phyloP scores from a whole-genome alignment of 2,888 invertebrate species.

The Pyralis farinalis region DNA sequence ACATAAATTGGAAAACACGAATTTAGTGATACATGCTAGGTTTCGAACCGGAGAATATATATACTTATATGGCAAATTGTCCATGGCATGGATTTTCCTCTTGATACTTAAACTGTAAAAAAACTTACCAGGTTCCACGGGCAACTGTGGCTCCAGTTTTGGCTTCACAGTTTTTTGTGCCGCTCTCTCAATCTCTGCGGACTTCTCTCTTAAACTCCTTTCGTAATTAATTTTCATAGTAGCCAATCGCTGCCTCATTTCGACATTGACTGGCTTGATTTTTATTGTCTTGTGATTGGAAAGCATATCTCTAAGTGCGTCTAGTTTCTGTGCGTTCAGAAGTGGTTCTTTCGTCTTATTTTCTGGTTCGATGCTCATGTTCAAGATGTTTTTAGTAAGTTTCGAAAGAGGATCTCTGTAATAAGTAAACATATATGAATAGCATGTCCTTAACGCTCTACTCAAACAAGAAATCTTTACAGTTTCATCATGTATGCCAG shows the following conservation, averaged over 20 bases:
- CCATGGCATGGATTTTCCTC: no score
- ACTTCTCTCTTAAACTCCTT: constrained; percentile 48
- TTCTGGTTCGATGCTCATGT: constrained; percentile 72
- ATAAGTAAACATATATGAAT: no score
- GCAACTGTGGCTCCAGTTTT: constrained; percentile 1
- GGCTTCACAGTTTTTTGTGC: background rate
- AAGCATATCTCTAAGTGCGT: constrained; percentile 71
- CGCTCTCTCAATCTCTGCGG: constrained; percentile 6
- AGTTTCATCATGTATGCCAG: no score
- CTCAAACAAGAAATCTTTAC: no score
- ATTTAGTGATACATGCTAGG: no score
- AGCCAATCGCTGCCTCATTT: constrained; percentile 59
- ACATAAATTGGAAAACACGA: no score
- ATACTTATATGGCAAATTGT: no score
- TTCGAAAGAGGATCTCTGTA: constrained; percentile 69
- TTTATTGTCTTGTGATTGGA: constrained; percentile 74
- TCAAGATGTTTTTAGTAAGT: constrained; percentile 72
- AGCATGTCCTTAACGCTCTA: no score
- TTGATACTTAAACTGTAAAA: no score
- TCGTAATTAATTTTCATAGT: constrained; percentile 56
- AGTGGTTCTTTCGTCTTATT: constrained; percentile 54
- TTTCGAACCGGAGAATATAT: no score
- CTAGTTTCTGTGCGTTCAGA: constrained; percentile 71
- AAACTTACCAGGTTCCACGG: constrained; percentile 1
- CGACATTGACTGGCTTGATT: constrained; percentile 72